Evolutionary conservation across 2,797 vertebrate genomes (phyloP).

Genomic region (Eulemur albifrons): DNA sequence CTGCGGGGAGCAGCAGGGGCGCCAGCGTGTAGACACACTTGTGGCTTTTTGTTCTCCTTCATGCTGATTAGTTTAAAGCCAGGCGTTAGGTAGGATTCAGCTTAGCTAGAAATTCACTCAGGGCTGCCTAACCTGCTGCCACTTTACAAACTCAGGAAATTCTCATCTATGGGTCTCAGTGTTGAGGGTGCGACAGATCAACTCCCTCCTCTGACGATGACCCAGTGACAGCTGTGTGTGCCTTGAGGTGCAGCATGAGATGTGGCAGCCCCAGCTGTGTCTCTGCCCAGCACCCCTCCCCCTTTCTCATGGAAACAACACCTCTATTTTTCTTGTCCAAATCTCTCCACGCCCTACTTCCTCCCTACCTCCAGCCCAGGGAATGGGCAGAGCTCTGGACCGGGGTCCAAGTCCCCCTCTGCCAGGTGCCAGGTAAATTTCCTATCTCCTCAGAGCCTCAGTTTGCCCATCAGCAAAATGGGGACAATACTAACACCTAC

Average conservation of each 20-base stretch:
- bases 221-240: no score
- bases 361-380: neutral
- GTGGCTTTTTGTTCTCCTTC: neutral
- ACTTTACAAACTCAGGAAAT: neutral
- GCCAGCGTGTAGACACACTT: accelerated
- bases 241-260: no score
- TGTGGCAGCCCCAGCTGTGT: accelerated
- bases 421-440: neutral
- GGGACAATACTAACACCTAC: neutral
- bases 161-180: neutral
- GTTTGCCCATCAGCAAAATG: neutral
- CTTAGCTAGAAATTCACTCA: neutral
- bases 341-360: no score
- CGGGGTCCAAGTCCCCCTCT: neutral
- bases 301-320: neutral
- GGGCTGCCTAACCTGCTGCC: neutral
- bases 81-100: neutral
- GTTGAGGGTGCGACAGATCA: neutral
- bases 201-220: accelerated
- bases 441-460: neutral
- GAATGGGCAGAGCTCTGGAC: neutral
- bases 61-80: neutral
- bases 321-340: neutral
- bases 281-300: accelerated
- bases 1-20: accelerated